Evolutionary conservation across 2,113 vertebrate species (phyloP).

Genomic region (Limnothrissa miodon): DNA sequence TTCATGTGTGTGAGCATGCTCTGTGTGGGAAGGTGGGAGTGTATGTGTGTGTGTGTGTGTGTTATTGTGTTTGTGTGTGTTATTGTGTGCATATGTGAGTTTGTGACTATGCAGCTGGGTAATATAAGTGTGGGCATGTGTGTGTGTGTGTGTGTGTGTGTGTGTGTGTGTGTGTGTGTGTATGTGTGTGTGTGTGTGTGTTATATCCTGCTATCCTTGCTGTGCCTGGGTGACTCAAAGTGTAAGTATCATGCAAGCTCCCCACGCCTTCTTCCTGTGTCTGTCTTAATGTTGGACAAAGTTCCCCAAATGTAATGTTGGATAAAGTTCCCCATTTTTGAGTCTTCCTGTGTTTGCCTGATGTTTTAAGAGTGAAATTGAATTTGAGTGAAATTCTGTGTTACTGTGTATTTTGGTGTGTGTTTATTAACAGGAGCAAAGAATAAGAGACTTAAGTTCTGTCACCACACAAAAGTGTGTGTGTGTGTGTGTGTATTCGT

Average conservation of each 20-base stretch:
- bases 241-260: neutral
- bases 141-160: neutral
- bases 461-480: too few relatives aligned
- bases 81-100: neutral
- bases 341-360: neutral
- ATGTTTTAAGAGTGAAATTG: too few relatives aligned
- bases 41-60: constrained; percentile 7
- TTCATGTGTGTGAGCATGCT: neutral
- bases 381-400: too few relatives aligned
- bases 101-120: neutral
- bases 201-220: neutral
- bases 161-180: neutral
- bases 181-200: neutral
- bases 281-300: neutral
- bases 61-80: neutral
- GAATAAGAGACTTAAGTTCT: too few relatives aligned
- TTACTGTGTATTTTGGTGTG: constrained; percentile 23
- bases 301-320: too few relatives aligned
- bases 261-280: neutral
- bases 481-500: too few relatives aligned
- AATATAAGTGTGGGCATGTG: neutral
- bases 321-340: constrained; percentile 9
- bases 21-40: constrained; percentile 29
- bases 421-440: too few relatives aligned
- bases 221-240: too few relatives aligned